Evolutionary conservation across 2,888 invertebrate genomes (phyloP), one percentile per base, ranked within the genome.

Genomic region (Macaria liturata): DNA sequence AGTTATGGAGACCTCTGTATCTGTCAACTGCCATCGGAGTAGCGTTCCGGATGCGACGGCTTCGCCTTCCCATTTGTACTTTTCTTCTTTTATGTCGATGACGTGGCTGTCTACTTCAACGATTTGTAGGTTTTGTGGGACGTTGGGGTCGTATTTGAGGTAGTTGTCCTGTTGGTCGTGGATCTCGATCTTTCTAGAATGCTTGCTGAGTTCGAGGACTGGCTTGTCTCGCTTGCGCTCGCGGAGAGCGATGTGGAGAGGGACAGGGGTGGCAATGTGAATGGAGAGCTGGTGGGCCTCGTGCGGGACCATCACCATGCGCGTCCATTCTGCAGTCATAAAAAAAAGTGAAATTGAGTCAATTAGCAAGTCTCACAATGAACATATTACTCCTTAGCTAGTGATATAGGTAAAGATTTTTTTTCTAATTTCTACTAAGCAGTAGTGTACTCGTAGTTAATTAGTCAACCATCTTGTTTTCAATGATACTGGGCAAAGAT

Each of bases 81-180:
- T 76, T 1, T 74, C 82, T 59, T 90, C 90, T 61, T 84, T 88
- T 45, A 88, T 84, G 63, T 90, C 87, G 64, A 88, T 87, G 4
- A 90, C 82, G 47, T 89, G 83, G 61, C 78, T 88, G 62, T 90
- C 86, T 9, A 91, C 82, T 66, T 91, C 87, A 40, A 91, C 75
- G 32, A 91, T 90, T 62, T 86, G 88, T n/a, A 91, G 67, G 59
- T 90, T 91, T 66, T 89, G 88, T 1, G 91, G 91, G 32, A 86
- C 86, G 50, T 78, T 84, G 0, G 87, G 86, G 43, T 91, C 90
- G 69, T 91, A 91, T 70, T 88, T 90, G 64, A 90, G 76, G 64
- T 91, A 89, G 61, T 83, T 84, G 67, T 82, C 75, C 56, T 84
- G 81, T 56, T 79, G 78, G 48, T 80, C 72, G 44, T 82, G 56